Percentiles rank a stretch among this genome's conserved stretches.
Evolutionary conservation across 2,888 invertebrate genomes (phyloP).

Genomic region (Cyrtodaria siliqua): DNA sequence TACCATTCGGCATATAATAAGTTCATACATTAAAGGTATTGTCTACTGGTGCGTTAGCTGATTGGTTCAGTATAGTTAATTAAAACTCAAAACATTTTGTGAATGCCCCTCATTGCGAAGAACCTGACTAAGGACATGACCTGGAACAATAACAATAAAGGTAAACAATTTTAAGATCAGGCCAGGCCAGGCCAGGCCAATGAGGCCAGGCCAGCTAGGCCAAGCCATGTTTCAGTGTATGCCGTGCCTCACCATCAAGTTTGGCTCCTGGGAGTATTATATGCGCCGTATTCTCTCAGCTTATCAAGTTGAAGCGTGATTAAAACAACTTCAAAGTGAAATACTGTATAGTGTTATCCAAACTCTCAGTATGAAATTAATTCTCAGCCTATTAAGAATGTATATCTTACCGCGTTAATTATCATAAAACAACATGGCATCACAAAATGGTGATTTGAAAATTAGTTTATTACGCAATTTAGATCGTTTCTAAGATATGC

Average conservation of each 20-base stretch:
- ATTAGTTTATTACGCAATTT: constrained; percentile 39
- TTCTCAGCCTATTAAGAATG: constrained; percentile 39
- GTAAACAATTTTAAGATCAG: too few relatives aligned
- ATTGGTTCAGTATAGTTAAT: too few relatives aligned
- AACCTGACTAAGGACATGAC: too few relatives aligned
- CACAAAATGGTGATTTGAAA: constrained; percentile 46
- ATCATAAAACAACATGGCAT: constrained; percentile 48
- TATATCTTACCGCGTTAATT: constrained; percentile 43
- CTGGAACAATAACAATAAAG: too few relatives aligned
- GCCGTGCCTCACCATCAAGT: not conserved
- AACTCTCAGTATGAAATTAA: constrained; percentile 47
- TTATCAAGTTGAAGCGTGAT: constrained; percentile 51
- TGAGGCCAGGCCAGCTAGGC: too few relatives aligned
- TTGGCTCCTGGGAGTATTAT: constrained; percentile 12
- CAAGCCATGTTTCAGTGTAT: too few relatives aligned
- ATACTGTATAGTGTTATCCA: constrained; percentile 47
- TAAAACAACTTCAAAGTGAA: constrained; percentile 58
- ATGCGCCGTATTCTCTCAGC: constrained; percentile 4
- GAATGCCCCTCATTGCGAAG: too few relatives aligned
- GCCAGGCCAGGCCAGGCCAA: too few relatives aligned
- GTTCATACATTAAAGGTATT: too few relatives aligned
- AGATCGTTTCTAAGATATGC: constrained; percentile 16
- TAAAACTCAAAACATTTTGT: too few relatives aligned
- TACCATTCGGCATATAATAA: too few relatives aligned
- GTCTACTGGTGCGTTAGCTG: too few relatives aligned